Evolutionary conservation across 2,113 vertebrate species (phyloP).

Genomic region (Nettapus auritus): DNA sequence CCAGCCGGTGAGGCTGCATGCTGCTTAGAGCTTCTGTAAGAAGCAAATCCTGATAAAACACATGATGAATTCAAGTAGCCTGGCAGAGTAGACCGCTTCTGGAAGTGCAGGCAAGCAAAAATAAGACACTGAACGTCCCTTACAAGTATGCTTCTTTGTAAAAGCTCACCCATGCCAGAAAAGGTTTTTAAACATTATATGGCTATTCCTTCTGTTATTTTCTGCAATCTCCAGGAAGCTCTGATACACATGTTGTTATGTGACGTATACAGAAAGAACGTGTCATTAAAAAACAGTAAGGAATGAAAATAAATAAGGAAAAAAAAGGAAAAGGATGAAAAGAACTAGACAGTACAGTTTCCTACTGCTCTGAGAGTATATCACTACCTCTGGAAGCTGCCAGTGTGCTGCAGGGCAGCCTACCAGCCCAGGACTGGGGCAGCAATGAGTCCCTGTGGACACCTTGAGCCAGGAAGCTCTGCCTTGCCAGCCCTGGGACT

Average conservation of each 20-base stretch:
- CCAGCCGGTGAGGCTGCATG: not conserved
- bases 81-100: not conserved
- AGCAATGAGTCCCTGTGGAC: not conserved
- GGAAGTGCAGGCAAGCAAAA: not conserved
- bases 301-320: not conserved
- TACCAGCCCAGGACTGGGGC: fast-evolving
- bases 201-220: not conserved
- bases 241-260: fast-evolving
- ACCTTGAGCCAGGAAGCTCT: not conserved
- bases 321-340: not conserved
- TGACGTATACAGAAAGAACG: not conserved
- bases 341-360: not conserved
- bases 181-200: not conserved
- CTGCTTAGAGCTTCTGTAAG: not conserved
- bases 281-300: not conserved
- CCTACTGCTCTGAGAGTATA: not conserved
- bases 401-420: not conserved
- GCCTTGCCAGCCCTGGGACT: not conserved
- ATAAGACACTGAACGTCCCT: not conserved
- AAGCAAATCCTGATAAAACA: not conserved
- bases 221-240: not conserved
- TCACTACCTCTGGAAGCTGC: fast-evolving
- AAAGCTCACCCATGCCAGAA: too few relatives aligned
- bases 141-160: not conserved
- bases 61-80: not conserved